phyloP scores from a whole-genome alignment of 2,797 vertebrate genomes.

The Florisuga fusca region DNA sequence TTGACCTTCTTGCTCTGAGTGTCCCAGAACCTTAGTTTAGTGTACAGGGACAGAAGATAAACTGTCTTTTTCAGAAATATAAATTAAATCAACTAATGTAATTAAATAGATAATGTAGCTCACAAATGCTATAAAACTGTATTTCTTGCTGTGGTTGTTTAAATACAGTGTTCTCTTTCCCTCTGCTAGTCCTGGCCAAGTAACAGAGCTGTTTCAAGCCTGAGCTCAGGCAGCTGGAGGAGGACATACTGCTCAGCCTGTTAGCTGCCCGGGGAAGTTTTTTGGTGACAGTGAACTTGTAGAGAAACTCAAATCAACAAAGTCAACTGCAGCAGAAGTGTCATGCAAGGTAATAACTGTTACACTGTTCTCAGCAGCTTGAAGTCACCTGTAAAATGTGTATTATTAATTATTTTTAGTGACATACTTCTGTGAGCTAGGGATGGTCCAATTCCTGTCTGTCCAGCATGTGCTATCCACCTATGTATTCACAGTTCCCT shows the following conservation, averaged over 20 bases:
- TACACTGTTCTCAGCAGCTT: not conserved
- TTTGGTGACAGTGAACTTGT: constrained; percentile 82
- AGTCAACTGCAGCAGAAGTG: constrained; percentile 82
- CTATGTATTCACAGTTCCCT: not conserved
- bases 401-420: not conserved
- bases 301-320: constrained; percentile 85
- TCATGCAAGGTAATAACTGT: constrained; percentile 77
- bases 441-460: not conserved
- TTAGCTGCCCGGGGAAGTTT: constrained; percentile 84
- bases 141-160: not conserved
- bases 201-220: constrained; percentile 88
- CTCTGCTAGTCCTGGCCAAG: constrained; percentile 78
- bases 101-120: not conserved
- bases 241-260: constrained; percentile 83
- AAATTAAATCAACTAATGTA: not conserved
- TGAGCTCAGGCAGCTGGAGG: constrained; percentile 84
- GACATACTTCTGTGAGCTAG: not conserved
- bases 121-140: not conserved
- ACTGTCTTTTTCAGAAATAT: not conserved
- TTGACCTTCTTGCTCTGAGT: not conserved
- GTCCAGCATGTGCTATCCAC: not conserved
- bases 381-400: not conserved
- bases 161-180: not conserved
- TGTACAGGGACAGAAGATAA: not conserved
- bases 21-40: not conserved